Percentiles rank a stretch among this genome's conserved stretches.
These are phyloP conservation scores for Myxocyprinus asiaticus DNA, from an alignment of 2,113 vertebrate species.

Conservation along the genomic window DNA sequence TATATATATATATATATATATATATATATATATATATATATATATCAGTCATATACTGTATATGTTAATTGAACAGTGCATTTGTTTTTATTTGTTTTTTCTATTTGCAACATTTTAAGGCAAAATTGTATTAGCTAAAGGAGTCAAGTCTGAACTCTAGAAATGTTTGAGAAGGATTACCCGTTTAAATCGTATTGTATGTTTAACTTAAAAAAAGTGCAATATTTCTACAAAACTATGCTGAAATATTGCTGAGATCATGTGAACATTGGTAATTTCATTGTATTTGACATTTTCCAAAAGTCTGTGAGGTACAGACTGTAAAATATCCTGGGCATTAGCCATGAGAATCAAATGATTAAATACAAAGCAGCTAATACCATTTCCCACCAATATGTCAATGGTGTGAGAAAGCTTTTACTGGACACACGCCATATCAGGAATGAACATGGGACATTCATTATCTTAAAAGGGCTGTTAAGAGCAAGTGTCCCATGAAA, in stretches of 20 bases:
- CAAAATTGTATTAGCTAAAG: too few species aligned
- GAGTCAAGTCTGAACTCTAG: background rate
- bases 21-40: too few species aligned
- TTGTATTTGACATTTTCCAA: background rate
- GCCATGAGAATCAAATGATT: background rate
- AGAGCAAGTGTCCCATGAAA: background rate
- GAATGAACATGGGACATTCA: background rate
- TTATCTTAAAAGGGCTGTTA: background rate
- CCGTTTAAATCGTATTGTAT: background rate
- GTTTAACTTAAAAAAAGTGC: too few species aligned
- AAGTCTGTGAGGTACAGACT: background rate
- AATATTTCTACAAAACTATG: too few species aligned
- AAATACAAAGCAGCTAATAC: background rate
- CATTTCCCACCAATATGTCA: background rate
- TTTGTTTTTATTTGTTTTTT: too few species aligned
- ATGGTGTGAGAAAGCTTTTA: background rate
- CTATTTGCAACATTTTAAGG: background rate
- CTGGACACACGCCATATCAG: slow-evolving; percentile 16
- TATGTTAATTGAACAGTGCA: too few species aligned
- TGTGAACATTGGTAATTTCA: too few species aligned
- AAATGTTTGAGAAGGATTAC: background rate
- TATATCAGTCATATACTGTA: too few species aligned
- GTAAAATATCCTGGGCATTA: background rate
- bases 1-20: too few species aligned
- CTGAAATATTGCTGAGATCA: too few species aligned